Conservation (phyloP, 2,797 vertebrate species). For the Darevskia nairensis region DNA sequence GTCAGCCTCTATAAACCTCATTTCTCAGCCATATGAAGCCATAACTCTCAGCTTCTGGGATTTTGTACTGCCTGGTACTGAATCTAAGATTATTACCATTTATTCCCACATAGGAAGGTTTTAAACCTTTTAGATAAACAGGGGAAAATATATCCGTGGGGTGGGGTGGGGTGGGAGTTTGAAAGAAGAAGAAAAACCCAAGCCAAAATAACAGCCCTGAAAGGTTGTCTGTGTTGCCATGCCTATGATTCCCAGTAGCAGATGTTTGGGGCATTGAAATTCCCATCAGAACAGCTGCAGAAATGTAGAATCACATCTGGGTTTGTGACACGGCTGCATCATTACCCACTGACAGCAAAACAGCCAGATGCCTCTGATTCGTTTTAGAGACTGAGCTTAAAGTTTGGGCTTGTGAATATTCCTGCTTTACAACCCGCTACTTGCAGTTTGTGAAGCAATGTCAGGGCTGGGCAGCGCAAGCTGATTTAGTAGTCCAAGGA, state of each 20-base stretch:
- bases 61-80: not conserved
- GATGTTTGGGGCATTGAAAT: conserved; percentile 81
- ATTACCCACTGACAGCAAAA: conserved; percentile 80
- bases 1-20: conserved; percentile 64
- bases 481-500: conserved; percentile 19
- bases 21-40: conserved; percentile 36
- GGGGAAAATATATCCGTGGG: conserved; percentile 25
- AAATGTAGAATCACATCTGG: conserved; percentile 85
- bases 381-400: conserved; percentile 73
- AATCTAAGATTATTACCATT: rapidly evolving
- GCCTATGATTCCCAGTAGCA: conserved; percentile 80
- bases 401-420: conserved; percentile 64
- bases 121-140: conserved; percentile 46
- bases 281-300: conserved; percentile 84
- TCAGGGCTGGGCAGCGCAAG: not conserved
- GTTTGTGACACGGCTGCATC: conserved; percentile 76
- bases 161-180: conserved; percentile 53
- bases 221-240: conserved; percentile 72
- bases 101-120: conserved; percentile 22
- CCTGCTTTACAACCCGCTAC: conserved; percentile 33
- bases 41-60: not conserved
- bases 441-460: conserved; percentile 29
- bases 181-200: conserved; percentile 61
- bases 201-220: conserved; percentile 74
- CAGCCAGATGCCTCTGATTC: conserved; percentile 81